phyloP scores from a whole-genome alignment of 2,888 invertebrate species.

The Phortica magna region DNA sequence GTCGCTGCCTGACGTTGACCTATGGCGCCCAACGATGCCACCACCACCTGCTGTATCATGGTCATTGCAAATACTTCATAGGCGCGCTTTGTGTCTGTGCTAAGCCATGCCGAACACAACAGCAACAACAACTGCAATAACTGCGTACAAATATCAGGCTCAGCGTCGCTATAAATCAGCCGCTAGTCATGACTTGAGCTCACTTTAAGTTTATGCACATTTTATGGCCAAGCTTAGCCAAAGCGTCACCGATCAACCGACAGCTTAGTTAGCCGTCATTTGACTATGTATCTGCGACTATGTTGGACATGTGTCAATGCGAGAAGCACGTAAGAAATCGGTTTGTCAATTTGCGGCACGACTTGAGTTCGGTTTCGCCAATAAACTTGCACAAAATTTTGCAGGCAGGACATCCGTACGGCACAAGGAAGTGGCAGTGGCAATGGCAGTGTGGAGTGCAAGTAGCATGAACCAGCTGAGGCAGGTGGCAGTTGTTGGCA shows the following conservation, averaged over 20 bases:
- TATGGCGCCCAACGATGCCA: too few relatives aligned
- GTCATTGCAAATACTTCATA: neutral
- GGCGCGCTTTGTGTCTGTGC: conserved; percentile 2
- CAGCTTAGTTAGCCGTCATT: neutral
- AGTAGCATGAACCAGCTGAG: neutral
- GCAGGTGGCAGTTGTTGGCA: neutral
- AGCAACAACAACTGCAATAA: neutral
- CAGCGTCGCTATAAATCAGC: conserved; percentile 27
- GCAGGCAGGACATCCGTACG: neutral
- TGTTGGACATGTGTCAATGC: conserved; percentile 10
- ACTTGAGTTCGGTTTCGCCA: neutral
- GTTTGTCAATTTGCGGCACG: neutral
- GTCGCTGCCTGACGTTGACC: neutral
- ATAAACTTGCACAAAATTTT: neutral
- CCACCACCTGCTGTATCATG: neutral
- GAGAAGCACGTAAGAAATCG: neutral
- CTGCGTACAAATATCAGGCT: conserved; percentile 14
- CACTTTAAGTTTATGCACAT: conserved; percentile 3
- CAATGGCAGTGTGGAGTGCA: neutral
- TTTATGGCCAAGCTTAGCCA: conserved; percentile 1
- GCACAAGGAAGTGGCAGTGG: neutral
- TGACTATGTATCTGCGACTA: neutral
- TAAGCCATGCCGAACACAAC: neutral
- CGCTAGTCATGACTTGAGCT: conserved; percentile 7
- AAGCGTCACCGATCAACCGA: neutral